A percentile compares a stretch with the other conserved stretches of the same genome.
These are phyloP conservation scores for Drosophila bocqueti DNA, from an alignment of 1,140 invertebrate species.

Conservation along the genomic window DNA sequence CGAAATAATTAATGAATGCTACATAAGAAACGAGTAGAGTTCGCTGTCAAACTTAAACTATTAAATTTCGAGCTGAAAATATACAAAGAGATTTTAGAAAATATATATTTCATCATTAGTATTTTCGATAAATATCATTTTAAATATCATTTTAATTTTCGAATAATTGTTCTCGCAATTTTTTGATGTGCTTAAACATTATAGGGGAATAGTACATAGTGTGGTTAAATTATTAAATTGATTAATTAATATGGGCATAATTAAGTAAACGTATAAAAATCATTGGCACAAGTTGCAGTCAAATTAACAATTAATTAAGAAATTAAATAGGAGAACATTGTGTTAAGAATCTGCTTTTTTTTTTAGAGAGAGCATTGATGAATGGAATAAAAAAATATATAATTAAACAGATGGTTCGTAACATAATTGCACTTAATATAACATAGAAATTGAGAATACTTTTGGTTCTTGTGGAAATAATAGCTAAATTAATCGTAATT, in stretches of 20 bases:
- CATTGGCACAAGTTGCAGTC: conserved; percentile 85
- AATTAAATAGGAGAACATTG: conserved; percentile 53
- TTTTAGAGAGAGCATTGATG: conserved; percentile 30
- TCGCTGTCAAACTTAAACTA: conserved; percentile 68
- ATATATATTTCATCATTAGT: conserved; percentile 69
- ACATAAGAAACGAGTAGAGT: conserved; percentile 45
- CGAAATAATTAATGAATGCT: conserved; percentile 49
- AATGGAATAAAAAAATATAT: conserved; percentile 22
- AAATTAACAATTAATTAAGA: conserved; percentile 74
- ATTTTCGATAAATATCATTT: conserved; percentile 14
- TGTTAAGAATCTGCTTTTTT: conserved; percentile 31
- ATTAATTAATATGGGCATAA: conserved; percentile 63
- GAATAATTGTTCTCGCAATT: conserved; percentile 21
- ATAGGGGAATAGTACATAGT: conserved; percentile 38
- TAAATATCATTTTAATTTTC: conserved; percentile 28
- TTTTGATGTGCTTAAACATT: conserved; percentile 51
- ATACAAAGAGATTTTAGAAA: conserved; percentile 72
- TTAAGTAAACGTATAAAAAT: conserved; percentile 71
- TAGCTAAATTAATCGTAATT: conserved; percentile 40
- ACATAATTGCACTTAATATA: conserved; percentile 33
- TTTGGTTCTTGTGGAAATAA: conserved; percentile 54
- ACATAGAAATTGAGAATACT: conserved; percentile 58
- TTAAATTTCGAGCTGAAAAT: conserved; percentile 84
- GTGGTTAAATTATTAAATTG: conserved; percentile 61
- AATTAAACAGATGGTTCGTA: conserved; percentile 13